Base-by-base conservation (phyloP, 2,888 invertebrate species). In the Acronicta aceris region DNA sequence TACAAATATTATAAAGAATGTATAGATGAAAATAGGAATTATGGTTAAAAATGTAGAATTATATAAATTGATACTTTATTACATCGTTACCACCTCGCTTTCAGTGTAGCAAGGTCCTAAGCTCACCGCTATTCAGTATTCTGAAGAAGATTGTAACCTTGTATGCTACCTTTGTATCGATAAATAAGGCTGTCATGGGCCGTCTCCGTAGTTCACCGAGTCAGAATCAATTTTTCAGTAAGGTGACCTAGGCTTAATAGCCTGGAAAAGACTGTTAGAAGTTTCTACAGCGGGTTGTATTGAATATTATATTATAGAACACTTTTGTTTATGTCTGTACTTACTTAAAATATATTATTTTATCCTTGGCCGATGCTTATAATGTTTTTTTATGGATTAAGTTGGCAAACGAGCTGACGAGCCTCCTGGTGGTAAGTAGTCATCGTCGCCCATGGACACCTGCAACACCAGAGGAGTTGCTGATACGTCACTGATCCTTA, bases 161-260 rank as follows among this genome's bases (percentile, higher is more conserved):
- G 55, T 17, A 41, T 50, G 5, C 0, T 50, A 43, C 72, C 73
- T 60, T 60, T 59, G 41, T 68, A 56, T 68, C 69, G 73, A 73
- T 69, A 72, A 73, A 69, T 72, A 60, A 68, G 27, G n/a, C 38
- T 68, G 73, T 69, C 73, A 67, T 55, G 17, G 25, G 5, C 33
- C 12, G 25, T n/a, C 27, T 43, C 6, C 13, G 25, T 38, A 36
- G 9, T 41, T 45, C 13, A 54, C 15, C 10, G 16, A 41, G 21
- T 21, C 33, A 59, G 12, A 67, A 49, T 15, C 41, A 41, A 53
- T 66, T 52, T 66, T 55, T 71, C 25, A 48, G 40, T 16, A 38
- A 46, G 15, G 41, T 66, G 45, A 59, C 41, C 53, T 55, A 49
- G 43, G 25, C 25, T 53, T 53, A 38, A 6, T 55, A 63, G 48